A percentile compares a stretch with the other conserved stretches of the same genome.
phyloP scores from a whole-genome alignment of 2,113 vertebrate genomes.

The Natator depressus region DNA sequence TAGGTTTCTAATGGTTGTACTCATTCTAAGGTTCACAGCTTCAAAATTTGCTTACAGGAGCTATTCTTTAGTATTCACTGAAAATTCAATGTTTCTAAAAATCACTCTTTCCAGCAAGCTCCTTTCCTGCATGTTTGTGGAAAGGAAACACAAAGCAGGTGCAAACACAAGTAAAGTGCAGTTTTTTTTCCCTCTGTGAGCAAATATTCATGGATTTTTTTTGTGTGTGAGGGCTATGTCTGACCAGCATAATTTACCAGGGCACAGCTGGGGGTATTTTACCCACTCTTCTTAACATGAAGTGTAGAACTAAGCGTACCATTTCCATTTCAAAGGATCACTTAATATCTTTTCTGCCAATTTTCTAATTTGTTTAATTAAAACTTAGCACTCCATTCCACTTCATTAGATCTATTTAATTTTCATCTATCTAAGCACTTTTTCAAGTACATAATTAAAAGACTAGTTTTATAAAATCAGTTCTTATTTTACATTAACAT shows the following conservation, averaged over 20 bases:
- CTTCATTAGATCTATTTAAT: conserved; percentile 69
- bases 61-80: not conserved
- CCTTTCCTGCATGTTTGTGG: not conserved
- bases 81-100: not conserved
- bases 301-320: conserved; percentile 24
- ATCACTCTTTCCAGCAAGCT: not conserved
- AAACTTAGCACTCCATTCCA: conserved; percentile 67
- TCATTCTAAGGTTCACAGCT: not conserved
- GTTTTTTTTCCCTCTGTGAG: not conserved
- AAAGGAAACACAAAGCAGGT: not conserved
- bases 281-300: not conserved
- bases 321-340: conserved; percentile 73
- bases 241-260: conserved; percentile 14
- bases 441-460: conserved; percentile 66
- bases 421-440: conserved; percentile 64
- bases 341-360: conserved; percentile 60
- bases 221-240: not conserved
- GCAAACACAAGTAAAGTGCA: not conserved
- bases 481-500: conserved; percentile 39
- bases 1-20: not conserved
- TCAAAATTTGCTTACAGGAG: not conserved
- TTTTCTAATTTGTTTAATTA: conserved; percentile 73
- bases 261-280: conserved; percentile 36
- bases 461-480: conserved; percentile 61
- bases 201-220: conserved; percentile 28